Evolutionary conservation across 2,797 vertebrate species (phyloP).

Genomic region (Glyptemys insculpta): DNA sequence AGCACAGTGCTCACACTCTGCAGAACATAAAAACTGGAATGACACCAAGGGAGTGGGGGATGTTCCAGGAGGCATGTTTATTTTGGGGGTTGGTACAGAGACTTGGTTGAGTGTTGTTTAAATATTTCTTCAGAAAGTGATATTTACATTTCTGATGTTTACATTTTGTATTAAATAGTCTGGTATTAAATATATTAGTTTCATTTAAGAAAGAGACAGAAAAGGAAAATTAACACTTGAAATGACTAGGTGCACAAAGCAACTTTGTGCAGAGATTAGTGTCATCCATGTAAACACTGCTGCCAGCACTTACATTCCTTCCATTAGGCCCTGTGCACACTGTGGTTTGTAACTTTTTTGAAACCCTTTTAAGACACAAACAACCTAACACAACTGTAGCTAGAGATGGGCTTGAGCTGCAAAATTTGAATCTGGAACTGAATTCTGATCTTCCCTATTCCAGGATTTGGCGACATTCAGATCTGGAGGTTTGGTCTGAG

Average conservation of each 20-base stretch:
- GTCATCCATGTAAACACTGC: background rate
- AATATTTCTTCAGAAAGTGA: slow-evolving; percentile 28
- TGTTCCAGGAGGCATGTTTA: slow-evolving; percentile 41
- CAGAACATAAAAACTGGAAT: background rate
- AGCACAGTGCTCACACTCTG: background rate
- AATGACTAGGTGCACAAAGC: background rate
- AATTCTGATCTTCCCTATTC: too few species aligned
- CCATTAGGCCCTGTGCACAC: too few species aligned
- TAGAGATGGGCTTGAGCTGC: too few species aligned
- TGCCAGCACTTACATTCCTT: background rate
- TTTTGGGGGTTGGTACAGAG: slow-evolving; percentile 36
- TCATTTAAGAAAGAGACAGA: background rate
- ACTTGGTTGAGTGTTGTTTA: slow-evolving; percentile 39
- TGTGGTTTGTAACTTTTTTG: too few species aligned
- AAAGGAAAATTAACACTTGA: background rate
- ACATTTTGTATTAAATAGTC: slow-evolving; percentile 34
- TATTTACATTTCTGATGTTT: slow-evolving; percentile 19
- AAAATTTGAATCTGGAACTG: too few species aligned
- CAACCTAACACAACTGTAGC: too few species aligned
- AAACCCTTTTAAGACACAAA: too few species aligned
- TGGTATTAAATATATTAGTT: background rate
- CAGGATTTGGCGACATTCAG: too few species aligned
- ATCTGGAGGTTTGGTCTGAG: too few species aligned
- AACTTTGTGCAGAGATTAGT: background rate
- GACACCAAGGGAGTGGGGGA: background rate